Evolutionary conservation across 1,140 invertebrate species (phyloP).

Genomic region (Globodera rostochiensis): DNA sequence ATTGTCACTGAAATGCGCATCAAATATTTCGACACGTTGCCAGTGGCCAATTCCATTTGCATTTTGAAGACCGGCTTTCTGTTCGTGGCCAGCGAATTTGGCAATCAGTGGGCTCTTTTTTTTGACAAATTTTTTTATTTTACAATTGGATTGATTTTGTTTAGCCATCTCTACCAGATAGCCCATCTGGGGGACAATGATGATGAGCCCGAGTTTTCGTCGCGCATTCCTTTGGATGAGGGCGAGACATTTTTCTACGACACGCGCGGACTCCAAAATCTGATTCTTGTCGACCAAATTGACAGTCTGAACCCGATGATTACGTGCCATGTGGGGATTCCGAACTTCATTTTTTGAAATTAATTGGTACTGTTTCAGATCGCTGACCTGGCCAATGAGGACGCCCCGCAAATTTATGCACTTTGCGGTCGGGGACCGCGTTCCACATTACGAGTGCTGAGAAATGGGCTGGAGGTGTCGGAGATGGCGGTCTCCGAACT

Average conservation of each 20-base stretch:
- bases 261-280: constrained; percentile 86
- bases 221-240: constrained; percentile 94
- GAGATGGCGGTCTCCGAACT: constrained; percentile 99
- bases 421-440: constrained; percentile 90
- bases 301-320: constrained; percentile 94
- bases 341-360: constrained; percentile 2
- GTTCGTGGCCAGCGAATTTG: constrained; percentile 98
- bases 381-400: constrained; percentile 83
- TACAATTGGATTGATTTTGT: constrained; percentile 56
- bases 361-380: constrained; percentile 62
- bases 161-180: constrained; percentile 95
- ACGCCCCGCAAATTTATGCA: constrained; percentile 95
- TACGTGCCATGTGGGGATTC: constrained; percentile 74
- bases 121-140: neutral
- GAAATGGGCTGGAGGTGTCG: constrained; percentile 94
- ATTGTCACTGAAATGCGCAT: constrained; percentile 96
- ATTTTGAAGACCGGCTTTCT: constrained; percentile 97
- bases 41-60: constrained; percentile 86
- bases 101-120: constrained; percentile 83
- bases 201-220: constrained; percentile 98
- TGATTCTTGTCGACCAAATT: constrained; percentile 96
- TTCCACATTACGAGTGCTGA: constrained; percentile 82
- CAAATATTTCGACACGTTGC: constrained; percentile 99
- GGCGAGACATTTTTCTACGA: constrained; percentile 99
- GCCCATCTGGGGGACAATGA: constrained; percentile 98